Percentiles rank a stretch among this genome's conserved stretches.
Conservation (phyloP, 2,888 invertebrate species). For the Ernsta delagoae region DNA sequence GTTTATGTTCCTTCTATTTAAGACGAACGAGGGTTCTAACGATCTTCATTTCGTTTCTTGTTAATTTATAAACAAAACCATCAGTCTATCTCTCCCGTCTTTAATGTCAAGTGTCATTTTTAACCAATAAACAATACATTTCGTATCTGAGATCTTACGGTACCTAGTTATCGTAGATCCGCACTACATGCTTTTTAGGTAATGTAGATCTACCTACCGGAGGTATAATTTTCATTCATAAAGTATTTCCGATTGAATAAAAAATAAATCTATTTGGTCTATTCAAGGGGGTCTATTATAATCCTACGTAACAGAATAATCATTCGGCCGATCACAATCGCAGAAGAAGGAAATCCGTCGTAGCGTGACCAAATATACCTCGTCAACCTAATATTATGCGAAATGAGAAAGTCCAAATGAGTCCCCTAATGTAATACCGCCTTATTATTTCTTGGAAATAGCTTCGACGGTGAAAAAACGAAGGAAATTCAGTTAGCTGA, state of each 20-base stretch:
- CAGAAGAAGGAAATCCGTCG: constrained; percentile 51
- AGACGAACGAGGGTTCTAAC: constrained; percentile 60
- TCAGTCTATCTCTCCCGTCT: constrained; percentile 24
- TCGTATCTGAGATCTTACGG: too few species aligned
- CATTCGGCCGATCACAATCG: constrained; percentile 49
- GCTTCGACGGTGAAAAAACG: constrained; percentile 49
- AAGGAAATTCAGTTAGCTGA: constrained; percentile 44
- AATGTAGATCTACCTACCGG: background rate
- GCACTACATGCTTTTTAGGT: too few species aligned
- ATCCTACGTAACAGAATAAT: constrained; percentile 35
- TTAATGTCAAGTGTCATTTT: too few species aligned
- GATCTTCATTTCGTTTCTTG: constrained; percentile 52
- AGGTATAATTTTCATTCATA: constrained; percentile 16
- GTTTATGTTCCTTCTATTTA: constrained; percentile 56
- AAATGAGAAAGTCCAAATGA: constrained; percentile 63
- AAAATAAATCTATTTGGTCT: constrained; percentile 11
- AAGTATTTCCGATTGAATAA: constrained; percentile 9
- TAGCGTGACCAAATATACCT: constrained; percentile 60
- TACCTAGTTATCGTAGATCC: too few species aligned
- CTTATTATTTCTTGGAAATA: constrained; percentile 57
- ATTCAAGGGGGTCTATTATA: background rate
- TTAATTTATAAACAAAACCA: constrained; percentile 61
- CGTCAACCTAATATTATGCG: constrained; percentile 62
- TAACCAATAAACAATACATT: too few species aligned
- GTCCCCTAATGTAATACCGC: constrained; percentile 55